A percentile compares a stretch with the other conserved stretches of the same genome.
phyloP scores from a whole-genome alignment of 1,140 invertebrate species.

The Cryptotermes secundus region DNA sequence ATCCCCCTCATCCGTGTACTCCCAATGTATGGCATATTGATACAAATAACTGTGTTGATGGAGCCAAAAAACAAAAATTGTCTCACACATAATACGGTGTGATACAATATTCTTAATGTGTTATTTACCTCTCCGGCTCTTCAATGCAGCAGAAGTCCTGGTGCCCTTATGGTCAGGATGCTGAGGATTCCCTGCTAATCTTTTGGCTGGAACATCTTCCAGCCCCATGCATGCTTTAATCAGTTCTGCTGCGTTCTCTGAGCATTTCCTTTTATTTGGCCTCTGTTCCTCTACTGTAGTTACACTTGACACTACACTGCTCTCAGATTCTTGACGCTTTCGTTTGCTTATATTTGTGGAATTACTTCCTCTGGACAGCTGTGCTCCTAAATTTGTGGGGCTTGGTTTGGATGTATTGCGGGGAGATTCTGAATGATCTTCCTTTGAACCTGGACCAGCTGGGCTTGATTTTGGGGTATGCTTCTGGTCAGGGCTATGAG shows the following conservation, averaged over 20 bases:
- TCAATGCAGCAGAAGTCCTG: not conserved
- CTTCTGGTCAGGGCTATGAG: conserved; percentile 7
- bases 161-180: conserved; percentile 1
- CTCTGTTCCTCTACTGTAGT: conserved; percentile 41
- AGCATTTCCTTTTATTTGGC: conserved; percentile 63
- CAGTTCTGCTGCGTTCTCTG: conserved; percentile 65
- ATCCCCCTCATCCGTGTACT: too few species aligned
- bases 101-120: too few species aligned
- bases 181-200: not conserved
- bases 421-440: conserved; percentile 51
- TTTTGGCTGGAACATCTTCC: conserved; percentile 48
- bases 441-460: conserved; percentile 13
- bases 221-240: conserved; percentile 69
- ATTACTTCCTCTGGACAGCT: not conserved
- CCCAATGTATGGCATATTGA: too few species aligned
- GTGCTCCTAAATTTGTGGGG: not conserved
- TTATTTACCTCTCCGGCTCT: not conserved
- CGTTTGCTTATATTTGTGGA: conserved; percentile 52
- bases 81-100: too few species aligned
- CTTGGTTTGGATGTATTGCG: conserved; percentile 32
- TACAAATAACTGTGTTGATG: too few species aligned
- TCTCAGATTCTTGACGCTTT: conserved; percentile 75
- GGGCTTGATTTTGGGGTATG: conserved; percentile 14
- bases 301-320: conserved; percentile 45
- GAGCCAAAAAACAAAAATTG: too few species aligned